Conservation (phyloP, 2,113 vertebrate genomes). For the Oryzias woworae region DNA sequence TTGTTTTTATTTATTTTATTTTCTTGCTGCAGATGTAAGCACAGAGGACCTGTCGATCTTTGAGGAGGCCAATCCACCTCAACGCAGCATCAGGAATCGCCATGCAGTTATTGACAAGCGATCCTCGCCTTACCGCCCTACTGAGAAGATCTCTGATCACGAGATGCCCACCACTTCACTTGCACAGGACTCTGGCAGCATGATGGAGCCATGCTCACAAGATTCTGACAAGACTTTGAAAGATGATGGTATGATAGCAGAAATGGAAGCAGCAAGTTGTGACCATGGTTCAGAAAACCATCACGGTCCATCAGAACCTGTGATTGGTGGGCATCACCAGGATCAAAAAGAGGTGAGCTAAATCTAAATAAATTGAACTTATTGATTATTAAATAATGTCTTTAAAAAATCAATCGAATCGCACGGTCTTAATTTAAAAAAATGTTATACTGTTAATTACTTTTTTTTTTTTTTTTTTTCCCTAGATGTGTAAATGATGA, state of each 20-base stretch:
- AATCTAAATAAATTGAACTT: too few species aligned
- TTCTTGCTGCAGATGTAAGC: slow-evolving; percentile 27
- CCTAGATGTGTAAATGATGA: too few species aligned
- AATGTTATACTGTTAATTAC: too few species aligned
- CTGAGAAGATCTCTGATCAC: background rate
- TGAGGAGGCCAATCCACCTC: slow-evolving; percentile 6
- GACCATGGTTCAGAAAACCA: too few species aligned
- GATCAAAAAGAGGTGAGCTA: too few species aligned
- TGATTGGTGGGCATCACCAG: too few species aligned
- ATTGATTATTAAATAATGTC: too few species aligned
- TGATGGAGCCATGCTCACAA: background rate
- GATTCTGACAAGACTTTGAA: background rate
- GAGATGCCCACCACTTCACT: background rate
- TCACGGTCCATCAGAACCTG: background rate
- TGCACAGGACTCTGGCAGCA: background rate
- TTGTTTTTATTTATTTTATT: background rate
- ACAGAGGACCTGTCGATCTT: slow-evolving; percentile 18
- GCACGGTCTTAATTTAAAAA: too few species aligned
- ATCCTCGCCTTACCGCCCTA: background rate
- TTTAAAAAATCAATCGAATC: too few species aligned
- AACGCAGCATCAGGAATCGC: slow-evolving; percentile 30
- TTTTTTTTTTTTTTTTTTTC: too few species aligned
- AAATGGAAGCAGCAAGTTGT: background rate
- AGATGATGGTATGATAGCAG: background rate
- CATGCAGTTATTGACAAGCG: slow-evolving; percentile 6